Evolutionary conservation across 2,888 invertebrate species (phyloP).

Genomic region (Morpho helenor): DNA sequence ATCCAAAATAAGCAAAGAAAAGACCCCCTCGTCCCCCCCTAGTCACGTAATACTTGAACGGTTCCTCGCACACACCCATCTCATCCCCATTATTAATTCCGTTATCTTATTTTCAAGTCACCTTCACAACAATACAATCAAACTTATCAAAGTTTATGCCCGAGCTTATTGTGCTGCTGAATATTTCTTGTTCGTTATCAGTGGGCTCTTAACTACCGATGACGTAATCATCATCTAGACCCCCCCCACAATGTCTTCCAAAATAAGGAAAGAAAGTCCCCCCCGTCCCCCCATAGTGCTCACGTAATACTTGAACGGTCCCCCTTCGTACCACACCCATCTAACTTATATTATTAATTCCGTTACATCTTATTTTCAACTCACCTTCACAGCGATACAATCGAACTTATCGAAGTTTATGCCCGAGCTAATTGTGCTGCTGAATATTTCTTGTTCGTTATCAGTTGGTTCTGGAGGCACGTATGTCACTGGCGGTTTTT

Average conservation of each 20-base stretch:
- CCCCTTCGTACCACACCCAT: too few species aligned
- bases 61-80: too few species aligned
- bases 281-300: too few species aligned
- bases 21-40: too few species aligned
- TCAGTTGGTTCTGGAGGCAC: slow-evolving; percentile 86
- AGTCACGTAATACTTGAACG: too few species aligned
- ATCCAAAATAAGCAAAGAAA: too few species aligned
- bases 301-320: too few species aligned
- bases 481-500: slow-evolving; percentile 76
- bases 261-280: too few species aligned
- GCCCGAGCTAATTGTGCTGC: slow-evolving; percentile 85
- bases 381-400: slow-evolving; percentile 91
- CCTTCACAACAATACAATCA: slow-evolving; percentile 92
- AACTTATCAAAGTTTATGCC: slow-evolving; percentile 97
- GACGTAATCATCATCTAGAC: too few species aligned
- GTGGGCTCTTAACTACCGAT: slow-evolving; percentile 77
- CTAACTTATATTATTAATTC: too few species aligned
- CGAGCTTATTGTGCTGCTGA: slow-evolving; percentile 82
- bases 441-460: slow-evolving; percentile 85
- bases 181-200: slow-evolving; percentile 84
- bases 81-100: too few species aligned
- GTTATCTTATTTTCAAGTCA: slow-evolving; percentile 48
- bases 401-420: slow-evolving; percentile 96
- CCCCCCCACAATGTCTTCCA: too few species aligned
- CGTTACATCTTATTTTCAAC: background rate